Conservation (phyloP, 2,888 invertebrate genomes). For the Hyalella azteca region DNA sequence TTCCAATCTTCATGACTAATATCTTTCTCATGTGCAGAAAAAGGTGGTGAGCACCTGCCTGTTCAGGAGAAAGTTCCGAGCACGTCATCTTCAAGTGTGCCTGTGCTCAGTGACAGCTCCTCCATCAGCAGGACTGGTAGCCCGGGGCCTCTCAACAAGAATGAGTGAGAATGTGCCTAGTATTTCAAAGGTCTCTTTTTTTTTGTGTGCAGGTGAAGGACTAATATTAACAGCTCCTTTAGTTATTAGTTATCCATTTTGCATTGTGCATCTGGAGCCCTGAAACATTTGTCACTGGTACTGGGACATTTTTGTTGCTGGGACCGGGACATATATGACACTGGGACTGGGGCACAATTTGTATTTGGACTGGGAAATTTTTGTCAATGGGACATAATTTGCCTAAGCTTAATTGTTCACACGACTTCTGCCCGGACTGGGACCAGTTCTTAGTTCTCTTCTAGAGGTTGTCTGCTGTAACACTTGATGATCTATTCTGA, state of each 20-base stretch:
- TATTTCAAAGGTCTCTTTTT: neutral
- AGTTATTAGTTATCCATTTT: neutral
- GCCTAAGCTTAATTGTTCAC: too few species aligned
- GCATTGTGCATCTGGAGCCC: neutral
- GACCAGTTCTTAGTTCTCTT: too few species aligned
- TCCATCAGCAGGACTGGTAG: slow-evolving; percentile 21
- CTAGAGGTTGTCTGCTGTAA: too few species aligned
- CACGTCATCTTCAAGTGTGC: neutral
- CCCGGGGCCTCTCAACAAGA: neutral
- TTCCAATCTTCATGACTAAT: neutral
- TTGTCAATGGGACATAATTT: too few species aligned
- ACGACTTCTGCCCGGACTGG: too few species aligned
- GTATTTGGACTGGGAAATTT: too few species aligned
- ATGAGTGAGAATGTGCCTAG: neutral
- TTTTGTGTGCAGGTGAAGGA: neutral
- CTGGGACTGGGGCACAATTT: neutral
- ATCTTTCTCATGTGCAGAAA: neutral
- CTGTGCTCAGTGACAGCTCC: slow-evolving; percentile 20
- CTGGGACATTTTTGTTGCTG: neutral
- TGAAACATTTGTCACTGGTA: neutral
- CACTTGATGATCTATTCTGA: too few species aligned
- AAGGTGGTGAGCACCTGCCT: neutral
- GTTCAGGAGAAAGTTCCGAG: neutral
- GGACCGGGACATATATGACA: neutral
- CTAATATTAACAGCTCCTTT: neutral